These are phyloP conservation scores for Marasmarcha lunaedactyla DNA, from an alignment of 2,888 invertebrate species.

Conservation along the genomic window DNA sequence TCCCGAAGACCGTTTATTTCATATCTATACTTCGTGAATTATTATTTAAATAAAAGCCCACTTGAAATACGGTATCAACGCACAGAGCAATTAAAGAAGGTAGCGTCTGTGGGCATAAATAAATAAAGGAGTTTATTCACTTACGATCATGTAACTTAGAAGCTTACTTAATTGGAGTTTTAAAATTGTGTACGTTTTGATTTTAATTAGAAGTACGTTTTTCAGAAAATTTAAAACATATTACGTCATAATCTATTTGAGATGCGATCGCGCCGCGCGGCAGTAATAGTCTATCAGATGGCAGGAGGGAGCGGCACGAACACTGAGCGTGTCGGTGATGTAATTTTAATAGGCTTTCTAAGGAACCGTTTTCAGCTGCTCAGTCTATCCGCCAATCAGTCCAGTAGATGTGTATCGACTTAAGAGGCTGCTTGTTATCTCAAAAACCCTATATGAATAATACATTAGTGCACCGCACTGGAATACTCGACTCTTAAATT, in stretches of 20 bases:
- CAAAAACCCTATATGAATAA: slow-evolving; percentile 69
- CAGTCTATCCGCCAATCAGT: slow-evolving; percentile 44
- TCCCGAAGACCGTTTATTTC: slow-evolving; percentile 25
- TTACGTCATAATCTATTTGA: background rate
- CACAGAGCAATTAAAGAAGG: slow-evolving; percentile 40
- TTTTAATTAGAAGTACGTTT: too few species aligned
- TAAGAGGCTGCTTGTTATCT: slow-evolving; percentile 65
- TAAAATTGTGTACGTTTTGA: too few species aligned
- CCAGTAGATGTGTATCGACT: slow-evolving; percentile 65
- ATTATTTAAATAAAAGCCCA: slow-evolving; percentile 47
- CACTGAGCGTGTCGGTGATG: slow-evolving; percentile 6
- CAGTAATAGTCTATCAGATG: background rate
- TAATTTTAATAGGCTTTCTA: slow-evolving; percentile 44
- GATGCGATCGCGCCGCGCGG: background rate
- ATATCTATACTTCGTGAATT: slow-evolving; percentile 34
- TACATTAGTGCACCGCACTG: slow-evolving; percentile 54
- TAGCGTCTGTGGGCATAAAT: slow-evolving; percentile 16
- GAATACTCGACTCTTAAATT: slow-evolving; percentile 55
- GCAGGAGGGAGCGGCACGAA: background rate
- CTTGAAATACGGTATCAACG: slow-evolving; percentile 42
- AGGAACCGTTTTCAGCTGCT: slow-evolving; percentile 24
- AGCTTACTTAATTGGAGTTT: too few species aligned
- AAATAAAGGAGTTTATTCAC: slow-evolving; percentile 1
- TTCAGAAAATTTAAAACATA: too few species aligned
- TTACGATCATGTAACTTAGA: background rate